These are phyloP conservation scores for Chaetodon trifasciatus DNA, from an alignment of 2,797 vertebrate species.

Conservation along the genomic window DNA sequence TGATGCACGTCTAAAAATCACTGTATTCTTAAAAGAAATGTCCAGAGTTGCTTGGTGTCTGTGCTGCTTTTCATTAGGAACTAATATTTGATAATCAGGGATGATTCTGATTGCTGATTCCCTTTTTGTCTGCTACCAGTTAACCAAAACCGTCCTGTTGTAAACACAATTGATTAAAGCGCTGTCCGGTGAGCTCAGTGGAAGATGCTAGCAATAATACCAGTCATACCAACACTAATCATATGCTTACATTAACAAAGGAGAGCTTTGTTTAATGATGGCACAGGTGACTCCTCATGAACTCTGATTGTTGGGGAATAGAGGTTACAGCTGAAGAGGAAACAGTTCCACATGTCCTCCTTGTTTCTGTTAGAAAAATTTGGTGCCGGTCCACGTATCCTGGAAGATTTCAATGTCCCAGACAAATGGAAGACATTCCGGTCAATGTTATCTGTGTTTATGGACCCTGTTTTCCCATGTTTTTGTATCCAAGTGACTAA, in stretches of 20 bases:
- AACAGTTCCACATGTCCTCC: neutral
- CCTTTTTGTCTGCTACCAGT: slow-evolving; percentile 18
- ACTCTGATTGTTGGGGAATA: neutral
- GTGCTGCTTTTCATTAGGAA: neutral
- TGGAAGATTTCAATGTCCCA: no score
- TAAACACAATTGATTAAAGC: slow-evolving; percentile 13
- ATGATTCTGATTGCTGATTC: neutral
- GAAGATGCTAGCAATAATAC: neutral
- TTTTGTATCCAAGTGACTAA: no score
- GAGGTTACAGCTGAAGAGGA: neutral
- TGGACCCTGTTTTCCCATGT: no score
- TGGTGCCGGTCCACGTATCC: no score
- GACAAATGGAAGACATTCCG: no score
- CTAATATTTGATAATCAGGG: neutral
- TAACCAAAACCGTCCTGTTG: neutral
- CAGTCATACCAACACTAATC: neutral
- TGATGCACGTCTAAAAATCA: neutral
- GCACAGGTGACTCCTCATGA: slow-evolving; percentile 14
- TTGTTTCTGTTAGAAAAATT: neutral
- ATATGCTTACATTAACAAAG: slow-evolving; percentile 5
- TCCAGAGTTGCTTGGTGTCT: neutral
- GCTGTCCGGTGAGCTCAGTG: neutral
- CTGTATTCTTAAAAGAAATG: neutral
- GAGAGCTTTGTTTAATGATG: slow-evolving; percentile 4
- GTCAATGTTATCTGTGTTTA: no score